Evolutionary conservation across 2,888 invertebrate genomes (phyloP).

Genomic region (Pilophorus perplexus): DNA sequence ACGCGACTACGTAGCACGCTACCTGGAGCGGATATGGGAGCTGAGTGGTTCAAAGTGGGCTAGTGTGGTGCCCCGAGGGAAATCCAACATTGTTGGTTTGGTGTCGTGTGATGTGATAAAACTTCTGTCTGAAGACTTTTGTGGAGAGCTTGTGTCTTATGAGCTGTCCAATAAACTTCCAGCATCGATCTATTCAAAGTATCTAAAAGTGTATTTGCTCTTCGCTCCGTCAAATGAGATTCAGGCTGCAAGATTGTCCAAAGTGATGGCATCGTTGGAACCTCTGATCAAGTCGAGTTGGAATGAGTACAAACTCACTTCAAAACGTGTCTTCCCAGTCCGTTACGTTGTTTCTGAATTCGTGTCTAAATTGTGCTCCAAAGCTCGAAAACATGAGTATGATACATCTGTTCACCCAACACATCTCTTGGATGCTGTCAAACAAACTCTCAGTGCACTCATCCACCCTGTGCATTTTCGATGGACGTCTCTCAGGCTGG

Average conservation of each 20-base stretch:
- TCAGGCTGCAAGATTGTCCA: not conserved
- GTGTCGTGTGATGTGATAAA: conserved; percentile 20
- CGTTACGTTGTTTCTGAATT: not conserved
- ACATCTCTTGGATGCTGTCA: not conserved
- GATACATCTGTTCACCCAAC: not conserved
- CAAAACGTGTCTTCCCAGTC: not conserved
- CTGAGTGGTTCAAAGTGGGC: conserved; percentile 27
- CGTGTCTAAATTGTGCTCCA: not conserved
- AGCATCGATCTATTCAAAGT: not conserved
- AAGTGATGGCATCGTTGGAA: not conserved
- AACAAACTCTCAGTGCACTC: not conserved
- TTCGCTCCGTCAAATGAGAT: not conserved
- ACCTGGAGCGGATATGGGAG: conserved; percentile 43
- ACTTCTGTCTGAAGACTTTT: conserved; percentile 37
- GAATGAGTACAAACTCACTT: not conserved
- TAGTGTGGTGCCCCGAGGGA: conserved; percentile 10
- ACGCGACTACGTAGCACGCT: conserved; percentile 37
- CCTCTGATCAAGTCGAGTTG: conserved; percentile 1
- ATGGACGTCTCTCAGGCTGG: not conserved
- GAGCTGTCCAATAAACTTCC: conserved; percentile 16
- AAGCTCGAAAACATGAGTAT: not conserved
- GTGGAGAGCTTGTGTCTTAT: conserved; percentile 31
- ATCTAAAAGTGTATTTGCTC: not conserved
- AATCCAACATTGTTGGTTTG: conserved; percentile 20
- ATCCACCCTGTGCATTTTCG: conserved; percentile 4